Evolutionary conservation across 2,113 vertebrate species (phyloP).

Genomic region (Phylloscopus trochilus): DNA sequence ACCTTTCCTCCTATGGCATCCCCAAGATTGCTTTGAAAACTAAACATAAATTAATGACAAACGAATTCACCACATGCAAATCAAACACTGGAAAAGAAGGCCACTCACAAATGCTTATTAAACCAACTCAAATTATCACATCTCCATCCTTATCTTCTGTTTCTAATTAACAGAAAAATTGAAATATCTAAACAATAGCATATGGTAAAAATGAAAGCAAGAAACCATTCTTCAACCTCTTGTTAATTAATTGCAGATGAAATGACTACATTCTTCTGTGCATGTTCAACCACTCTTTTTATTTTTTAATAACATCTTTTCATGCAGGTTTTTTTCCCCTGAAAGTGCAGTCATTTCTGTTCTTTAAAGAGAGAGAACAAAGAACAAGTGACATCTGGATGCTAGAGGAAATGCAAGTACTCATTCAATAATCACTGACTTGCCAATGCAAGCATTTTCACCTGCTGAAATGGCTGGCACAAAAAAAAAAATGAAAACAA

Average conservation of each 20-base stretch:
- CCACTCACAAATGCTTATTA: constrained; percentile 25
- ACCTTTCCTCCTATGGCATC: neutral
- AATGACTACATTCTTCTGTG: neutral
- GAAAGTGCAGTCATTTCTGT: neutral
- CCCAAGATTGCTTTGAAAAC: neutral
- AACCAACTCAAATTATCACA: constrained; percentile 31
- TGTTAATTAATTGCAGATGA: constrained; percentile 40
- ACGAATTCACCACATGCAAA: constrained; percentile 35
- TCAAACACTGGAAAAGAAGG: constrained; percentile 24
- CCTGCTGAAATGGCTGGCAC: neutral
- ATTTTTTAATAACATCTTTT: neutral
- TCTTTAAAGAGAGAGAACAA: neutral
- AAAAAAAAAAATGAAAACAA: neutral
- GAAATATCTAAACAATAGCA: constrained; percentile 29
- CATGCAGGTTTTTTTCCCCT: neutral
- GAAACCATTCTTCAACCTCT: constrained; percentile 5
- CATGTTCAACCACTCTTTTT: neutral
- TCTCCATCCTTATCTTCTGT: constrained; percentile 22
- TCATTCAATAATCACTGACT: neutral
- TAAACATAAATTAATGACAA: constrained; percentile 14
- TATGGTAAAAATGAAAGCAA: neutral
- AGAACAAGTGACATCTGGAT: neutral
- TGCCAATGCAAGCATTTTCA: neutral
- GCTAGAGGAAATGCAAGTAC: neutral
- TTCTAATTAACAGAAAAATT: constrained; percentile 47